Base-by-base conservation (phyloP, 2,888 invertebrate species). In the Leptinotarsa rubiginosa region DNA sequence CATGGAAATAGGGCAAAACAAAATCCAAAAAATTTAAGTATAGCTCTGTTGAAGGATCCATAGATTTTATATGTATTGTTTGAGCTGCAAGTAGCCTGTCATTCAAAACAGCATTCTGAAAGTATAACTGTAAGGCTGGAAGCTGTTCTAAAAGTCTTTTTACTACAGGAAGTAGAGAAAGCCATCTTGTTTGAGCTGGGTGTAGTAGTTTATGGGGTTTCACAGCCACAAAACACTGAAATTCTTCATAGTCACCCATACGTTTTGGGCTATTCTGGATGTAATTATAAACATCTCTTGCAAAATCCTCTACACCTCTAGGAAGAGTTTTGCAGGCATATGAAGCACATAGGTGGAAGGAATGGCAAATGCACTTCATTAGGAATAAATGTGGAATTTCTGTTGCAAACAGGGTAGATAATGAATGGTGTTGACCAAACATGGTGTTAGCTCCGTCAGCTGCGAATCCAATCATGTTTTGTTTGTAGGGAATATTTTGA, bases 41-140 rank as follows among this genome's bases (percentile, higher is more conserved):
- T 52, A 52, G 15, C n/a, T 52, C 52, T 52, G 16, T 52, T 15
- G 52, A n/a, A n/a, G 52, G n/a, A n/a, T 52, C 52, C 52, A 52
- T n/a, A n/a, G 7, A 52, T n/a, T 52, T 52, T 7, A n/a, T n/a
- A n/a, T n/a, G 52, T 15, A n/a, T 52, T 13, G 49, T 49, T 16
- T 52, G 16, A 52, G 52, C 52, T 52, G 52, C 52, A 52, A 52
- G 52, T n/a, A 52, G n/a, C n/a, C 52, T 52, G 52, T 52, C 52
- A 52, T 15, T 52, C n/a, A 52, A 52, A 15, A 52, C 52, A 52
- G 52, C 15, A 52, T n/a, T 52, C n/a, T 52, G 52, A n/a, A 52
- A 52, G n/a, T 52, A 52, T 52, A 52, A n/a, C n/a, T 52, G 7
- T n/a, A 52, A 52, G 7, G 52, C 52, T 52, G 52, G n/a, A n/a